Conservation (phyloP, 1,140 invertebrate species). For the Caligus rogercresseyi region DNA sequence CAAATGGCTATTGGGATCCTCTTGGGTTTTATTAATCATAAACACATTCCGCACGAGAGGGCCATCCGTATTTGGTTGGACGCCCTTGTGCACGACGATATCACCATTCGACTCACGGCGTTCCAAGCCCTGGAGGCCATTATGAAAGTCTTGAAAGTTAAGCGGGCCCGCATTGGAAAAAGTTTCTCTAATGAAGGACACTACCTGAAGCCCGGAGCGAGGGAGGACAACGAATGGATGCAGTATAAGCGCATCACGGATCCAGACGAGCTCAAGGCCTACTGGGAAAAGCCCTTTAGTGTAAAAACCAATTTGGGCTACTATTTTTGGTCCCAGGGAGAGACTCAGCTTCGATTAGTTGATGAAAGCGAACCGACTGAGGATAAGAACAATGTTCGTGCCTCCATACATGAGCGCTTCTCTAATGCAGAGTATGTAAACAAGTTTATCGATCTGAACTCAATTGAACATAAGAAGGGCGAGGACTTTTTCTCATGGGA, state of each 20-base stretch:
- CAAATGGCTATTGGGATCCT: slow-evolving; percentile 16
- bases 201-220: slow-evolving; percentile 2
- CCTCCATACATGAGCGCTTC: background rate
- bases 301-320: slow-evolving; percentile 14
- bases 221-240: slow-evolving; percentile 11
- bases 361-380: background rate
- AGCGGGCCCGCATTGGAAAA: background rate
- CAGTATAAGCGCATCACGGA: background rate
- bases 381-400: background rate
- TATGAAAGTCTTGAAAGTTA: background rate
- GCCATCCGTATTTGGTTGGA: slow-evolving; percentile 8
- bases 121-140: slow-evolving; percentile 4
- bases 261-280: slow-evolving; percentile 1
- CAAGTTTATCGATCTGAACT: slow-evolving; percentile 18
- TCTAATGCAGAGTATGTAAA: background rate
- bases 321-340: background rate
- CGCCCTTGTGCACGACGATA: background rate
- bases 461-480: slow-evolving; percentile 18
- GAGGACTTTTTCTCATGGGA: slow-evolving; percentile 17
- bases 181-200: background rate
- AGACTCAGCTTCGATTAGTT: background rate
- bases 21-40: background rate
- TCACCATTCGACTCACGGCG: background rate
- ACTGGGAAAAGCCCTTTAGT: slow-evolving; percentile 15
- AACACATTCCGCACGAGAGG: background rate